Evolutionary conservation across 2,113 vertebrate genomes (phyloP), one percentile per base, ranked within the genome.

Genomic region (Odobenus rosmarus): DNA sequence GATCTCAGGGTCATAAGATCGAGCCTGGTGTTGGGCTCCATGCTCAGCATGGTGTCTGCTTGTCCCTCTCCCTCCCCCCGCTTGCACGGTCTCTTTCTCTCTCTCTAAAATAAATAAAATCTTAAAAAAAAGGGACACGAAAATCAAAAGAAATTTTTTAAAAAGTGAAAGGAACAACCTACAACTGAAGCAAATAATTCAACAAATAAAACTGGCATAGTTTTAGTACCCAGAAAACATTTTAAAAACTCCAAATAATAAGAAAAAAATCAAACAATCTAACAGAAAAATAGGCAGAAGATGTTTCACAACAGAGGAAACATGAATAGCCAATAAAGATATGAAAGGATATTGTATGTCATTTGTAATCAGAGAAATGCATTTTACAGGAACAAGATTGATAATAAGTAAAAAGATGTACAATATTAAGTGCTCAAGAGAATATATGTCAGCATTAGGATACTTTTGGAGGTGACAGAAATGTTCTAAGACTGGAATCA

Each of bases 101-200:
- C 61, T 62, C 61, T 62, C 26, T 31, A 26, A 62, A 31, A 62
- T 62, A 62, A 62, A 62, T 62, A 28, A 13, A 62, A 62, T 62
- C 10, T 62, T 62, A 5, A 13, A 19, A 67, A 36, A 51, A 24
- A 82, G 5, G 39, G 1, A 59, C 1, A 62, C 39, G 39, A 83
- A 72, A 93, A 93, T 62, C n/a, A 77, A 88, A 74, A 76, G 3
- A 57, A 90, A 79, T 5, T 83, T 39, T 39, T 39, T 39, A 67
- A 83, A 51, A 51, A 23, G 8, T 51, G 2, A 46, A 51, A 85
- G 71, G 18, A 71, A 33, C 18, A 92, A 86, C 53, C 3, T 13
- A 57, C 19, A 90, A 86, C 46, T 91, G 36, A 71, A 64, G 62
- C 33, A 93, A 93, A 69, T 96, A 89, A 71, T 76, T 51, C 67